Evolutionary conservation across 2,797 vertebrate species (phyloP).

Genomic region (Anableps anableps): DNA sequence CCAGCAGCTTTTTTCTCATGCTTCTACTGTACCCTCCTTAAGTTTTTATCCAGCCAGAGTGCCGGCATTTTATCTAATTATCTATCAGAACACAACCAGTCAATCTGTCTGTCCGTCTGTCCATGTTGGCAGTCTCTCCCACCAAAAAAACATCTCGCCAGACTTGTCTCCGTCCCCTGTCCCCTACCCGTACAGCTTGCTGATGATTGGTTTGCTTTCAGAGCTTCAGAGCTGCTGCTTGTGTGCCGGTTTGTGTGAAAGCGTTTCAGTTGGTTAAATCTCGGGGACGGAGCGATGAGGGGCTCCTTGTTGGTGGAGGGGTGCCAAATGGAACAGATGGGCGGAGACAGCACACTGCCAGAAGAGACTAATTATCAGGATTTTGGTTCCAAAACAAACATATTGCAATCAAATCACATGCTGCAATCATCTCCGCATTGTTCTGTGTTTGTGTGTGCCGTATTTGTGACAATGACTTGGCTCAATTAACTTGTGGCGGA

Average conservation of each 20-base stretch:
- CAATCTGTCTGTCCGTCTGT: constrained; percentile 75
- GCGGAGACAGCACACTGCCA: constrained; percentile 72
- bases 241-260: constrained; percentile 44
- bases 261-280: constrained; percentile 62
- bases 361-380: constrained; percentile 82
- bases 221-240: constrained; percentile 47
- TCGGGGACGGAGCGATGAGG: constrained; percentile 66
- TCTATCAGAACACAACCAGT: constrained; percentile 71
- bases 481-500: constrained; percentile 59
- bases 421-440: constrained; percentile 76
- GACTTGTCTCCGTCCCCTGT: neutral
- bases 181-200: constrained; percentile 16
- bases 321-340: constrained; percentile 83
- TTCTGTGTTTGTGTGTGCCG: constrained; percentile 40
- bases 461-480: constrained; percentile 61
- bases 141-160: constrained; percentile 38
- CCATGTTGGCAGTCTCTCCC: constrained; percentile 53
- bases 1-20: constrained; percentile 14
- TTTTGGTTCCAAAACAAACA: constrained; percentile 84
- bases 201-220: constrained; percentile 43
- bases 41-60: constrained; percentile 54
- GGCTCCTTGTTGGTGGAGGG: constrained; percentile 76
- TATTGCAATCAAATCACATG: constrained; percentile 84
- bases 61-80: constrained; percentile 73
- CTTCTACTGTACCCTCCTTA: constrained; percentile 37